phyloP scores from a whole-genome alignment of 2,888 invertebrate genomes.

The Athrips mouffetella region DNA sequence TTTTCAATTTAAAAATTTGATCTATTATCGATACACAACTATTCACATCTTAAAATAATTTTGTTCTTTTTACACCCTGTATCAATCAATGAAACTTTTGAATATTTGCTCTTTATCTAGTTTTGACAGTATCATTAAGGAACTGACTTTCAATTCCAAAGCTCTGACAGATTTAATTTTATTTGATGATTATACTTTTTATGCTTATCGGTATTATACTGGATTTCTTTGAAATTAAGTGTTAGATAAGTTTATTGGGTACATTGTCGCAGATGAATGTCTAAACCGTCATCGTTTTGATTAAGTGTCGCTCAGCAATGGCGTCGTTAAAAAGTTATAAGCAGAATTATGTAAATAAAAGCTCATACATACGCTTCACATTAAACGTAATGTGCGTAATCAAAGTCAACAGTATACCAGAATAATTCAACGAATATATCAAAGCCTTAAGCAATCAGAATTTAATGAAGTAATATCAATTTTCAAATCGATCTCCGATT shows the following conservation, averaged over 20 bases:
- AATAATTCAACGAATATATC: constrained; percentile 1
- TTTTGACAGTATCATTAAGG: too few relatives aligned
- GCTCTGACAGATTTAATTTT: too few relatives aligned
- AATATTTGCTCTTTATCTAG: too few relatives aligned
- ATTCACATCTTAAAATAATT: too few relatives aligned
- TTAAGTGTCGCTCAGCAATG: not conserved
- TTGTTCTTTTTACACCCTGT: too few relatives aligned
- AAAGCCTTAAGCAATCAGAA: constrained; percentile 5
- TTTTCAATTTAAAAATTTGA: too few relatives aligned
- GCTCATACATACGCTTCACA: not conserved
- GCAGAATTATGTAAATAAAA: not conserved
- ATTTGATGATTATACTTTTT: too few relatives aligned
- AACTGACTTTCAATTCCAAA: too few relatives aligned
- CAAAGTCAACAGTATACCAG: not conserved
- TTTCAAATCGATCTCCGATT: constrained; percentile 6
- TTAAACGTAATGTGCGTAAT: constrained; percentile 7
- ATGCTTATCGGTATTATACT: too few relatives aligned
- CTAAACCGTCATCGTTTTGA: not conserved
- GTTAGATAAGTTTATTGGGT: constrained; percentile 9
- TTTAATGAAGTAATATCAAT: constrained; percentile 8
- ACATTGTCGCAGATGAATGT: constrained; percentile 6
- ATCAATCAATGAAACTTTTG: too few relatives aligned
- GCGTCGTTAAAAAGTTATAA: constrained; percentile 3
- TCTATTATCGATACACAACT: too few relatives aligned
- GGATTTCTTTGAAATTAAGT: too few relatives aligned